phyloP scores from a whole-genome alignment of 1,140 invertebrate genomes.

The Drosophila oshimai region DNA sequence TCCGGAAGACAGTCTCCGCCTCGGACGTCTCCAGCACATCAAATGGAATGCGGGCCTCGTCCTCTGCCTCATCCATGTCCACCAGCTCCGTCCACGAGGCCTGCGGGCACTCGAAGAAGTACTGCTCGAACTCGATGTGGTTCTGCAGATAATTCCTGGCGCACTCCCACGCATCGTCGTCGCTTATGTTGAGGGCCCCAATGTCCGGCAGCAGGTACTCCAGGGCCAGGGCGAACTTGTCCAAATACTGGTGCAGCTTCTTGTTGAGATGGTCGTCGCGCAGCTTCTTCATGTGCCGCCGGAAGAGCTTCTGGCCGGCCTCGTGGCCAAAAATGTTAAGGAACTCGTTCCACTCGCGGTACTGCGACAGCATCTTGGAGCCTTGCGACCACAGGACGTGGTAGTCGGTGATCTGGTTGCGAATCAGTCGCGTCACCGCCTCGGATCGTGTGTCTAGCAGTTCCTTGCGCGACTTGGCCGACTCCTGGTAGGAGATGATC shows the following conservation, averaged over 20 bases:
- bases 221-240: slow-evolving; percentile 90
- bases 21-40: slow-evolving; percentile 95
- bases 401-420: slow-evolving; percentile 90
- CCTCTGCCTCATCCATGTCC: slow-evolving; percentile 86
- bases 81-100: slow-evolving; percentile 90
- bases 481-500: slow-evolving; percentile 93
- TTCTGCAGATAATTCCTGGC: slow-evolving; percentile 92
- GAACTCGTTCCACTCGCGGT: slow-evolving; percentile 95
- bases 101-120: slow-evolving; percentile 93
- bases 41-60: slow-evolving; percentile 92
- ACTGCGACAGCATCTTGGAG: slow-evolving; percentile 92
- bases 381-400: slow-evolving; percentile 93
- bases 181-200: slow-evolving; percentile 85
- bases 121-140: slow-evolving; percentile 94
- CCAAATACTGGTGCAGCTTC: slow-evolving; percentile 91
- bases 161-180: slow-evolving; percentile 91
- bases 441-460: slow-evolving; percentile 94
- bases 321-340: slow-evolving; percentile 94
- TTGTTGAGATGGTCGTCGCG: slow-evolving; percentile 93
- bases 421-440: slow-evolving; percentile 92
- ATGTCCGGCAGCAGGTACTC: slow-evolving; percentile 93
- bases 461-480: slow-evolving; percentile 93
- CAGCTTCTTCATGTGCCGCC: slow-evolving; percentile 91
- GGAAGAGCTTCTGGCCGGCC: slow-evolving; percentile 91
- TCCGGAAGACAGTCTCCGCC: slow-evolving; percentile 95